Percentiles rank a stretch among this genome's conserved stretches.
These are phyloP conservation scores for Abrostola triplasia DNA, from an alignment of 2,888 invertebrate species.

Conservation along the genomic window DNA sequence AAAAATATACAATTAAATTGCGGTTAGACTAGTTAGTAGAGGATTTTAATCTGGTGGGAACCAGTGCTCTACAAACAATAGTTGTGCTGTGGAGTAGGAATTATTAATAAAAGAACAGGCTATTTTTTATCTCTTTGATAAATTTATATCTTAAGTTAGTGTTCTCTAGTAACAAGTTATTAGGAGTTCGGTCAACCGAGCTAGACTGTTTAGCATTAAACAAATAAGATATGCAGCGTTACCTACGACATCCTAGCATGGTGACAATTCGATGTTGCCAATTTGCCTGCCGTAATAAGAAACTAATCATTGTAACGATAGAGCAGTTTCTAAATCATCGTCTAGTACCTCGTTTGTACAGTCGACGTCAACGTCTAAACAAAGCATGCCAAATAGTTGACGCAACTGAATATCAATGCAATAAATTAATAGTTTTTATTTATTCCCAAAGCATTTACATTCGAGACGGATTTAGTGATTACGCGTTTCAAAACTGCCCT, in stretches of 20 bases:
- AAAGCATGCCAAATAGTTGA: conserved; percentile 42
- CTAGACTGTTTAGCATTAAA: conserved; percentile 8
- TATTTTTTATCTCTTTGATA: no score
- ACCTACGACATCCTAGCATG: conserved; percentile 20
- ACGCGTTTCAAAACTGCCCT: conserved; percentile 68
- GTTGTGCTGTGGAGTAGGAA: no score
- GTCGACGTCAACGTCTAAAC: conserved; percentile 17
- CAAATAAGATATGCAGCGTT: conserved; percentile 4
- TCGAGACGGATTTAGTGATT: conserved; percentile 66
- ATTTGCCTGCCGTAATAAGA: conserved; percentile 24
- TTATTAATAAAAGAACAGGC: no score
- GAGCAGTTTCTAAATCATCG: conserved; percentile 29
- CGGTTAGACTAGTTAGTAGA: no score
- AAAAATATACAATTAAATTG: no score
- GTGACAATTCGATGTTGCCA: conserved; percentile 37
- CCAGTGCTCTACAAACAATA: no score
- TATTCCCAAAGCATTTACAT: conserved; percentile 46
- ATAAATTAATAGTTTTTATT: conserved; percentile 52
- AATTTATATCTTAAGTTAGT: no score
- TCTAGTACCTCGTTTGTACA: conserved; percentile 14
- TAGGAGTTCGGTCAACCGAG: no score
- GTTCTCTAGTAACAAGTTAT: no score
- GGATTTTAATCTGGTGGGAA: no score
- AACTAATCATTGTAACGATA: conserved; percentile 18
- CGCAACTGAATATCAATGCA: conserved; percentile 34